phyloP scores from a whole-genome alignment of 2,113 vertebrate species.

The Acrocephalus kingi region DNA sequence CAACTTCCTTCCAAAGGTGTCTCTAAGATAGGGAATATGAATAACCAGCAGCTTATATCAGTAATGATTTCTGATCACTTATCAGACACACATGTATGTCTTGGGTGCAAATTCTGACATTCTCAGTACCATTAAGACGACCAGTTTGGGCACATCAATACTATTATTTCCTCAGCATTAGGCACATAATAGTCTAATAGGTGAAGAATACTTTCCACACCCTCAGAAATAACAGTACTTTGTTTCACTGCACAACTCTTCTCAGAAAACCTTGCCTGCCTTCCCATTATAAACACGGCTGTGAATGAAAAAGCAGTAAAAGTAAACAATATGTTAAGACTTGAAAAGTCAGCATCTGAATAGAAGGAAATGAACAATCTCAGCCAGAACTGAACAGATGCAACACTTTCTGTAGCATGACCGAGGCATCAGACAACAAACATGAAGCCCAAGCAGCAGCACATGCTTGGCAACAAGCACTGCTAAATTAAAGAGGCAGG shows the following conservation, averaged over 20 bases:
- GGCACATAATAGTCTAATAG: not conserved
- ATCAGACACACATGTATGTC: not conserved
- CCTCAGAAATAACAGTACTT: not conserved
- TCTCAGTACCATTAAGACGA: not conserved
- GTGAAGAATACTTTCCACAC: not conserved
- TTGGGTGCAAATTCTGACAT: not conserved
- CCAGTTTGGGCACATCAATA: not conserved
- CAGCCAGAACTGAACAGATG: not conserved
- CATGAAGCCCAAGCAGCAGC: not conserved
- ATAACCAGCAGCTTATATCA: not conserved
- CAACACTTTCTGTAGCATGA: not conserved
- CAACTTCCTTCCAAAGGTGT: not conserved
- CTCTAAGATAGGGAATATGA: not conserved
- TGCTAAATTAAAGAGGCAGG: not conserved
- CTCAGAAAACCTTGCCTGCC: not conserved
- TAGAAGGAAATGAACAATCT: conserved; percentile 3
- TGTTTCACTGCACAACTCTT: not conserved
- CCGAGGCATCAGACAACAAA: not conserved
- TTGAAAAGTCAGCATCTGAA: conserved; percentile 4
- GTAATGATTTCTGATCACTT: not conserved
- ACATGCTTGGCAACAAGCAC: not conserved
- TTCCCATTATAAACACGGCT: not conserved
- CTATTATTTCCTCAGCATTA: not conserved
- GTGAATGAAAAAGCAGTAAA: not conserved
- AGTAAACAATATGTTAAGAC: not conserved